These are phyloP conservation scores for Heteractis magnifica DNA, from an alignment of 92 coral and sea anemone species.

Conservation along the genomic window DNA sequence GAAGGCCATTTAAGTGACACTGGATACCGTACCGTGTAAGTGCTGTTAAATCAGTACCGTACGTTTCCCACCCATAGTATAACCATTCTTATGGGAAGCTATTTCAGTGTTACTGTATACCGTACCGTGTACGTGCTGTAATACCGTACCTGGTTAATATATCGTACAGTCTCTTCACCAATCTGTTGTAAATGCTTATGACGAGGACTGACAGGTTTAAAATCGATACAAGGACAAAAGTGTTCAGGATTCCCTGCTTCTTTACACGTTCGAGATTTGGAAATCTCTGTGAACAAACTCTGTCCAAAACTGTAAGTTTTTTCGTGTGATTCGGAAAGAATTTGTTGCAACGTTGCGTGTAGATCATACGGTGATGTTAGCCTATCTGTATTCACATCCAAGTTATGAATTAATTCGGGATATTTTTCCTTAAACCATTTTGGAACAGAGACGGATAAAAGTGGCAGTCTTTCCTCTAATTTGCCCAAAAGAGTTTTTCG, in stretches of 20 bases:
- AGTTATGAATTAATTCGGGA: constrained; percentile 37
- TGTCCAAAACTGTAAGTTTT: constrained; percentile 37
- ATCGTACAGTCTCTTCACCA: constrained; percentile 25
- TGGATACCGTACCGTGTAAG: too few relatives aligned
- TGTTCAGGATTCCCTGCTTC: constrained; percentile 61
- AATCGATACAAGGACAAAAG: constrained; percentile 59
- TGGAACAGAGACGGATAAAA: constrained; percentile 26
- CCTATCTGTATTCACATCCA: constrained; percentile 35
- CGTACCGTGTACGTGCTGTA: too few relatives aligned
- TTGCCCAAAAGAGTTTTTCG: constrained; percentile 58
- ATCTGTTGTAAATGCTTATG: constrained; percentile 37
- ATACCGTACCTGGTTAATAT: constrained; percentile 18
- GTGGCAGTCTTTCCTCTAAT: constrained; percentile 62
- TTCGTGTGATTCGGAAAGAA: constrained; percentile 35
- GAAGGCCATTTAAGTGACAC: too few relatives aligned
- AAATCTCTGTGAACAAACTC: constrained; percentile 57
- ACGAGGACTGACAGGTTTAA: constrained; percentile 38
- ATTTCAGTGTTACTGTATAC: too few relatives aligned
- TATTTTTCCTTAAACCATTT: constrained; percentile 5
- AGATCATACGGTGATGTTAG: constrained; percentile 64
- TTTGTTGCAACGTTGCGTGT: constrained; percentile 61
- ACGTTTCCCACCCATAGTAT: too few relatives aligned
- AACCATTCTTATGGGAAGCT: too few relatives aligned
- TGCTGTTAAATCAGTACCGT: too few relatives aligned
- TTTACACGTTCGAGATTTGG: constrained; percentile 54